A percentile compares a stretch with the other conserved stretches of the same genome.
Evolutionary conservation across 2,888 invertebrate species (phyloP).

Genomic region (Asteroscopus sphinx): DNA sequence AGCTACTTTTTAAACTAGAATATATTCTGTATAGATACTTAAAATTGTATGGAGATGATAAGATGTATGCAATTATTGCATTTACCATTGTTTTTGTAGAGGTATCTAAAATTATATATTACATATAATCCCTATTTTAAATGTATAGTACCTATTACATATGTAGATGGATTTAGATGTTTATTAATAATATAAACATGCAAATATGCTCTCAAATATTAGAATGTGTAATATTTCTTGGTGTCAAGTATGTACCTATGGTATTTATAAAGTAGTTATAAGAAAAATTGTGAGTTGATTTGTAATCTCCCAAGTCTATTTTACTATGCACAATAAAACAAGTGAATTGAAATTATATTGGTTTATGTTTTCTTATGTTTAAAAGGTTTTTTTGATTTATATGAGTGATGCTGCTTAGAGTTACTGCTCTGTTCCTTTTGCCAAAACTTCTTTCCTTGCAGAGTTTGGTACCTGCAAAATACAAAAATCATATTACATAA

Average conservation of each 20-base stretch:
- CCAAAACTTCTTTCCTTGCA: slow-evolving; percentile 84
- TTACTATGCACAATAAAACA: slow-evolving; percentile 56
- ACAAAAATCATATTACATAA: slow-evolving; percentile 23
- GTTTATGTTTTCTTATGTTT: slow-evolving; percentile 70
- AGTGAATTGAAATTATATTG: slow-evolving; percentile 23
- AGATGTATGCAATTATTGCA: slow-evolving; percentile 52
- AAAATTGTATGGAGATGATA: slow-evolving; percentile 10
- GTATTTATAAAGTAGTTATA: slow-evolving; percentile 49
- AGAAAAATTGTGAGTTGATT: slow-evolving; percentile 54
- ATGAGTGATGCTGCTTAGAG: slow-evolving; percentile 56
- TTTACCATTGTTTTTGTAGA: slow-evolving; percentile 38
- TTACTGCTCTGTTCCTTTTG: slow-evolving; percentile 68
- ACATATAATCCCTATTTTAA: slow-evolving; percentile 16
- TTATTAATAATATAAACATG: slow-evolving; percentile 20
- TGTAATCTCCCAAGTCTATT: slow-evolving; percentile 49
- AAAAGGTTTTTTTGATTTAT: slow-evolving; percentile 76
- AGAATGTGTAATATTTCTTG: slow-evolving; percentile 43
- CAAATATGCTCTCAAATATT: slow-evolving; percentile 50
- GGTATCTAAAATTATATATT: slow-evolving; percentile 19
- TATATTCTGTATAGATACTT: slow-evolving; percentile 24
- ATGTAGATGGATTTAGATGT: slow-evolving; percentile 38
- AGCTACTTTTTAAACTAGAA: slow-evolving; percentile 3
- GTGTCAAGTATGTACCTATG: slow-evolving; percentile 46
- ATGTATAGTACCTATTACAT: slow-evolving; percentile 29
- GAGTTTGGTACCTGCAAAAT: slow-evolving; percentile 85